These are phyloP conservation scores for Saturnia japonica DNA, from an alignment of 2,888 invertebrate species.

Conservation along the genomic window DNA sequence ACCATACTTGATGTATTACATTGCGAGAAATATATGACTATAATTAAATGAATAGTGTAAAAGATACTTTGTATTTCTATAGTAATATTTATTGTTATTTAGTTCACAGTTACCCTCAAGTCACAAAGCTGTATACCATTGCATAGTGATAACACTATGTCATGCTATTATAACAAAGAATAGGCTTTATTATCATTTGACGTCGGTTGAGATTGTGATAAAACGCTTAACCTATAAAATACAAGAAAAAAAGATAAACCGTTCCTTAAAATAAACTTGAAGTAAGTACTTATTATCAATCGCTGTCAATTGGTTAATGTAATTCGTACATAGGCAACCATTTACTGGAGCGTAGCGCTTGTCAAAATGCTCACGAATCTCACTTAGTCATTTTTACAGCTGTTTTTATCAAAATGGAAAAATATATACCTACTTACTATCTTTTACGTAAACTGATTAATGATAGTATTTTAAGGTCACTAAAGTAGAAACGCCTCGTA, in stretches of 20 bases:
- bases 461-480: not conserved
- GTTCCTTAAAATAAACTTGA: not conserved
- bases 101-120: no score
- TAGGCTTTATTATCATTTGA: no score
- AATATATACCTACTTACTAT: not conserved
- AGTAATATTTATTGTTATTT: no score
- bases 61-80: no score
- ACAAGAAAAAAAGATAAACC: not conserved
- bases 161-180: no score
- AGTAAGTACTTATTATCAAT: slow-evolving; percentile 29
- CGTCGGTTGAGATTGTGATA: no score
- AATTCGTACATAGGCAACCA: slow-evolving; percentile 24
- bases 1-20: no score
- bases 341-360: slow-evolving; percentile 12
- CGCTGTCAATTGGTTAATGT: slow-evolving; percentile 29
- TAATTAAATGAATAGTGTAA: no score
- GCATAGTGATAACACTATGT: no score
- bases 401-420: slow-evolving; percentile 3
- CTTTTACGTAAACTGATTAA: not conserved
- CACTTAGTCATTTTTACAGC: not conserved
- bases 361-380: slow-evolving; percentile 4
- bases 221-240: not conserved
- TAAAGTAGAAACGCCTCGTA: not conserved
- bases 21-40: no score
- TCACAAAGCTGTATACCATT: no score